Evolutionary conservation across 1,140 invertebrate genomes (phyloP).

Genomic region (Samia ricini): DNA sequence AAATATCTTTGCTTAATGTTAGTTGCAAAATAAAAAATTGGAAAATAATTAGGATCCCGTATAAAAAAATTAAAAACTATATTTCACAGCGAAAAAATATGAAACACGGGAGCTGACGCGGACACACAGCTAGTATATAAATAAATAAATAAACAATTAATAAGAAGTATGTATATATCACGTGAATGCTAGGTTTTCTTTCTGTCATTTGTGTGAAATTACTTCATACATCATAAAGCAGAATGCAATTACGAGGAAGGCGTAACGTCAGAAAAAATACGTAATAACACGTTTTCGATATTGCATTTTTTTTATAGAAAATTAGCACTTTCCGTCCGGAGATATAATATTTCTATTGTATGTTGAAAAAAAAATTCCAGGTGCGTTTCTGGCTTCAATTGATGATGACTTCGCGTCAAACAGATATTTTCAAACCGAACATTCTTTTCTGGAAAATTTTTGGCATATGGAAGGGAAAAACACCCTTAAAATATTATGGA

Average conservation of each 20-base stretch:
- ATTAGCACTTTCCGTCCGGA: conserved; percentile 9
- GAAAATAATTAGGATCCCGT: no score
- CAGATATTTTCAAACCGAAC: conserved; percentile 41
- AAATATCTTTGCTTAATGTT: no score
- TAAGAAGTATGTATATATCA: no score
- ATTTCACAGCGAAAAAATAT: no score
- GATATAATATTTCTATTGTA: neutral
- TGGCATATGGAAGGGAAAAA: conserved; percentile 42
- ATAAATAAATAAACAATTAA: no score
- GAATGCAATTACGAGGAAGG: conserved; percentile 13
- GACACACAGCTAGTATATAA: no score
- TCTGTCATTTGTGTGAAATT: conserved; percentile 14
- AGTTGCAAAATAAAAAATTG: no score
- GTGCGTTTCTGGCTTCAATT: no score
- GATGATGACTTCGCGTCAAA: conserved; percentile 13
- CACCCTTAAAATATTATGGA: conserved; percentile 36
- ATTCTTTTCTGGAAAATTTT: conserved; percentile 41
- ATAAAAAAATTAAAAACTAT: no score
- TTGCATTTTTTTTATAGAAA: conserved; percentile 2
- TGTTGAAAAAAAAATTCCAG: neutral
- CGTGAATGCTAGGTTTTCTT: neutral
- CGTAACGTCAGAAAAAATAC: conserved; percentile 19
- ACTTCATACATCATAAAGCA: conserved; percentile 21
- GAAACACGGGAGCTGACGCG: no score
- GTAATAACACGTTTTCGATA: conserved; percentile 14